phyloP scores from a whole-genome alignment of 2,888 invertebrate genomes.

The Scaptomyza polygonia region DNA sequence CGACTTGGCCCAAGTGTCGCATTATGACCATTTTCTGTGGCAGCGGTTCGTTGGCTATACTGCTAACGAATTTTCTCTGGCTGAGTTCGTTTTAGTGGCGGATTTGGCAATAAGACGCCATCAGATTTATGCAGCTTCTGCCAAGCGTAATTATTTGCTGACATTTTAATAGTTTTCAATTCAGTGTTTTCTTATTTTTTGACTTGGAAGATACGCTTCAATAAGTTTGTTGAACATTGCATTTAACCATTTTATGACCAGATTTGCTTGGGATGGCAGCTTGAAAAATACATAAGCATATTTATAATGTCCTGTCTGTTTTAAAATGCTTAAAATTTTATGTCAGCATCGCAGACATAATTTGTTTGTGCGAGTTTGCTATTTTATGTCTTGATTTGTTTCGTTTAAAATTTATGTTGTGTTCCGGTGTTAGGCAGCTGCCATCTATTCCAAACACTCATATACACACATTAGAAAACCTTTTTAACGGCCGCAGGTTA shows the following conservation, averaged over 20 bases:
- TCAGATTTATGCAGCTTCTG: slow-evolving; percentile 67
- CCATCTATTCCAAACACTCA: slow-evolving; percentile 39
- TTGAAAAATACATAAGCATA: background rate
- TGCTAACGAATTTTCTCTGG: slow-evolving; percentile 43
- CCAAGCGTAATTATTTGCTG: slow-evolving; percentile 76
- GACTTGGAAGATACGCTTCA: slow-evolving; percentile 10
- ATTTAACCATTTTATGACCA: background rate
- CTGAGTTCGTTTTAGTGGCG: slow-evolving; percentile 65
- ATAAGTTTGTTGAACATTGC: slow-evolving; percentile 10
- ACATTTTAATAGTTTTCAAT: slow-evolving; percentile 73
- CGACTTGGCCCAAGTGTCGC: slow-evolving; percentile 60
- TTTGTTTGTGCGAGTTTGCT: slow-evolving; percentile 57
- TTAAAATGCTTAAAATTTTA: slow-evolving; percentile 15
- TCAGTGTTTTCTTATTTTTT: slow-evolving; percentile 31
- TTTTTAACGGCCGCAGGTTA: slow-evolving; percentile 69
- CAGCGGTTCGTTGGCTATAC: slow-evolving; percentile 56
- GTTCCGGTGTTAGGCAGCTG: slow-evolving; percentile 43
- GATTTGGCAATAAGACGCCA: slow-evolving; percentile 67
- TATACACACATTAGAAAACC: slow-evolving; percentile 9
- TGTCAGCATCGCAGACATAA: slow-evolving; percentile 62
- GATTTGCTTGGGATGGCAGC: background rate
- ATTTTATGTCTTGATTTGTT: slow-evolving; percentile 1
- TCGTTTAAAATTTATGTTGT: slow-evolving; percentile 1
- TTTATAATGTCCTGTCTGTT: background rate
- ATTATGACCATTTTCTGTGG: slow-evolving; percentile 62